Evolutionary conservation across 1,140 invertebrate genomes (phyloP).

Genomic region (Heliothis virescens): DNA sequence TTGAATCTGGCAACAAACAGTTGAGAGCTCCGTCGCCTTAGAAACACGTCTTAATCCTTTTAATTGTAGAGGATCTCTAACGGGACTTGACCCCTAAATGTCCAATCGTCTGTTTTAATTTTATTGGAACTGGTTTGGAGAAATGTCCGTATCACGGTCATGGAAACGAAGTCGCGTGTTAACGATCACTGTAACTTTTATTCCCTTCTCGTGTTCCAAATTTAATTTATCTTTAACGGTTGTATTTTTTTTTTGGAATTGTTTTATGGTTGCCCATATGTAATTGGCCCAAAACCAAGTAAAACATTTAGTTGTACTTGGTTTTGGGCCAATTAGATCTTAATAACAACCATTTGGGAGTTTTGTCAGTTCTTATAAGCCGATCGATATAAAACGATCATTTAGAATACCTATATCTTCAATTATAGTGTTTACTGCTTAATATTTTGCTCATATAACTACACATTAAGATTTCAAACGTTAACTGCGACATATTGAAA

Average conservation of each 20-base stretch:
- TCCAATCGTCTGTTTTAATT: constrained; percentile 41
- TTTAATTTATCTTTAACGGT: constrained; percentile 23
- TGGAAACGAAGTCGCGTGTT: constrained; percentile 29
- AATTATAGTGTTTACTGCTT: too few relatives aligned
- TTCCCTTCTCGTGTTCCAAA: constrained; percentile 2
- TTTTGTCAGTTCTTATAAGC: too few relatives aligned
- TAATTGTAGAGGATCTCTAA: constrained; percentile 57
- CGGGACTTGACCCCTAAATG: constrained; percentile 48
- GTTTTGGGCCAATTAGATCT: background rate
- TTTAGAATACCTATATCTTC: too few relatives aligned
- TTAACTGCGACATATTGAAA: background rate
- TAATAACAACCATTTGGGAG: too few relatives aligned
- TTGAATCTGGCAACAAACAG: too few relatives aligned
- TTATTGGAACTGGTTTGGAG: constrained; percentile 46
- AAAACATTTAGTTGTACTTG: too few relatives aligned
- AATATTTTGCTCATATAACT: too few relatives aligned
- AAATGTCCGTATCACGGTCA: constrained; percentile 29
- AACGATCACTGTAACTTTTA: constrained; percentile 7
- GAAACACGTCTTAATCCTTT: constrained; percentile 54
- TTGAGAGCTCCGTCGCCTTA: background rate
- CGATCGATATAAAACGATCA: too few relatives aligned
- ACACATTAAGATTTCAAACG: too few relatives aligned
- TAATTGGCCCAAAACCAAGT: too few relatives aligned
- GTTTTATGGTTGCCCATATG: background rate
- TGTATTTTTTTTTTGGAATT: background rate